Conservation (phyloP, 2,888 invertebrate species). For the Nasonovia ribisnigri region DNA sequence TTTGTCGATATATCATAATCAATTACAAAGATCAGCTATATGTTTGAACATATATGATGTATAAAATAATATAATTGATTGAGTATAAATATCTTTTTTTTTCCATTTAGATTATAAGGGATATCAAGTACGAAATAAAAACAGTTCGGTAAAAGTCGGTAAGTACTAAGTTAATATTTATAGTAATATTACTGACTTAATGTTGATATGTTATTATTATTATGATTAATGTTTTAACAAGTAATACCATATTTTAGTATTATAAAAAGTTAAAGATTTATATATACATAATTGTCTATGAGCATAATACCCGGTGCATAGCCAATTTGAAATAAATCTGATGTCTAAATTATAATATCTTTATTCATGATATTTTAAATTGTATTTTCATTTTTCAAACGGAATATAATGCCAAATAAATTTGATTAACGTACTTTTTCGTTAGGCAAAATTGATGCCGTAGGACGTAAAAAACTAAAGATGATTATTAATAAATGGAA, state of each 20-base stretch:
- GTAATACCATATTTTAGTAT: background rate
- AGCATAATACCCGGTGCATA: background rate
- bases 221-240: background rate
- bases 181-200: background rate
- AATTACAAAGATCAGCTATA: background rate
- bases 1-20: conserved; percentile 25
- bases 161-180: background rate
- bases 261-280: background rate
- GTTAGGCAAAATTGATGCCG: conserved; percentile 77
- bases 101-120: conserved; percentile 78
- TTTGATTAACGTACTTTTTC: background rate
- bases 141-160: background rate
- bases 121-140: conserved; percentile 75
- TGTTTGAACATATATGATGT: background rate
- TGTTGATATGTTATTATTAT: background rate
- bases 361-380: background rate
- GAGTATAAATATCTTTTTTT: background rate
- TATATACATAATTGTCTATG: background rate
- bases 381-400: background rate
- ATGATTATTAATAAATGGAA: conserved; percentile 86
- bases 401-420: background rate
- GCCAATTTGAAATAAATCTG: background rate
- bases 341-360: background rate
- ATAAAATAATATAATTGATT: background rate
- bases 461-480: conserved; percentile 80